These are phyloP conservation scores for Julus scandinavius DNA, from an alignment of 2,888 invertebrate species.

Conservation along the genomic window DNA sequence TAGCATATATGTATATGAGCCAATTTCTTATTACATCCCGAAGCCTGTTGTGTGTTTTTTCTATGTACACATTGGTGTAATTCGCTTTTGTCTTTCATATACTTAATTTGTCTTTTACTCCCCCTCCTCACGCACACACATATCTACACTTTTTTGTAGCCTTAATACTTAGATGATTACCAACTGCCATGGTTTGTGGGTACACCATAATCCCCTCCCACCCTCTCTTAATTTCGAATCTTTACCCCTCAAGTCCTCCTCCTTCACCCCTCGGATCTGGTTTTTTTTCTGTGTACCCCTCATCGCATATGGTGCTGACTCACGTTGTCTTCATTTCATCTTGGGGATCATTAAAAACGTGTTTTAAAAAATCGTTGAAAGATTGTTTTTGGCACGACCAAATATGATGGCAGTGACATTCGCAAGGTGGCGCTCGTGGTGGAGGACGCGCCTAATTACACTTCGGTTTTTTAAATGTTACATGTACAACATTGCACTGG, in stretches of 20 bases:
- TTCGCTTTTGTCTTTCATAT: background rate
- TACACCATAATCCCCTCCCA: slow-evolving; percentile 15
- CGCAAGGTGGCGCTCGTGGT: background rate
- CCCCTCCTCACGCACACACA: background rate
- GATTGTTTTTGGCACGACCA: background rate
- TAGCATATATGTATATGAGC: slow-evolving; percentile 20
- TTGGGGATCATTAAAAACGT: slow-evolving; percentile 27
- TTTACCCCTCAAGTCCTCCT: too few species aligned
- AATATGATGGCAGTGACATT: background rate
- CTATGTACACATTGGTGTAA: background rate
- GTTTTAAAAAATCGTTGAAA: slow-evolving; percentile 26
- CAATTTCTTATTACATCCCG: background rate
- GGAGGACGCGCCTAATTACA: background rate
- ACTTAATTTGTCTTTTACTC: slow-evolving; percentile 16
- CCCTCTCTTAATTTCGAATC: slow-evolving; percentile 21
- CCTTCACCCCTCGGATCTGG: background rate
- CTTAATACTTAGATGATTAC: slow-evolving; percentile 11
- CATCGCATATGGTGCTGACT: background rate
- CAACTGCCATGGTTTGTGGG: background rate
- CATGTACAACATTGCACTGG: too few species aligned
- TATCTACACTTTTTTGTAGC: too few species aligned
- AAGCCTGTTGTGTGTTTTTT: background rate
- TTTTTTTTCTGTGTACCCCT: background rate
- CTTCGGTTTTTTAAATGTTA: too few species aligned
- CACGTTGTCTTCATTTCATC: slow-evolving; percentile 25